Base-by-base conservation (phyloP, 1,140 invertebrate genomes). In the Drosophila pachea region DNA sequence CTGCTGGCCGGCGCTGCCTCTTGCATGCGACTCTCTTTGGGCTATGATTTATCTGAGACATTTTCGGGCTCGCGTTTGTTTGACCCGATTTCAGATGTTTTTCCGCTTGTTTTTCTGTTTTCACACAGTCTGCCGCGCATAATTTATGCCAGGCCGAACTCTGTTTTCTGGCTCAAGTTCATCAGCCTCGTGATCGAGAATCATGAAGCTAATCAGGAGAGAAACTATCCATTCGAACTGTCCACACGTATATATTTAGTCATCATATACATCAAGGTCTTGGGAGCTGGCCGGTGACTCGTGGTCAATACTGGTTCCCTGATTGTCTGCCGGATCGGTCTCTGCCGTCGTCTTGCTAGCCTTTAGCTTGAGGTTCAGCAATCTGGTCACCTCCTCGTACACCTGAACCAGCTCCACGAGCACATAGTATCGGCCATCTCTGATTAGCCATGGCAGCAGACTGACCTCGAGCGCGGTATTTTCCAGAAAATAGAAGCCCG, bases 161-260 rank as follows among this genome's bases (percentile, higher is more conserved):
- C 52, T 52, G 60, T 58, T 58, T 76, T 78, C 64, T 75, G 48
- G 79, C 69, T 82, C 78, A 82, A 83, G 78, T 82, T 78, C 72
- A 82, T 75, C 74, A 47, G 55, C 11, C 16, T 16, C 42, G 42
- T 42, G 22, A 22, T 22, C 22, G 22, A 22, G 22, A 22, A 1
- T 3, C 22, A 3, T 22, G 1, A 22, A 22, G 22, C 22, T 22
- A 22, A 22, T 22, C 22, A 22, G 22, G 22, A 22, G 22, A 22
- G 22, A 22, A 22, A 22, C 22, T n/a, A n/a, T n/a, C 22, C 22
- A 22, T 22, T 22, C 22, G 22, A 22, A 2, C 22, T 22, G 22
- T 22, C 22, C 22, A 22, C 22, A 22, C 22, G 22, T 22, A 22
- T 22, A 22, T 22, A 22, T 22, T 22, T 22, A 22, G 22, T 22